phyloP scores from a whole-genome alignment of 2,888 invertebrate genomes.

The Ditula angustiorana region DNA sequence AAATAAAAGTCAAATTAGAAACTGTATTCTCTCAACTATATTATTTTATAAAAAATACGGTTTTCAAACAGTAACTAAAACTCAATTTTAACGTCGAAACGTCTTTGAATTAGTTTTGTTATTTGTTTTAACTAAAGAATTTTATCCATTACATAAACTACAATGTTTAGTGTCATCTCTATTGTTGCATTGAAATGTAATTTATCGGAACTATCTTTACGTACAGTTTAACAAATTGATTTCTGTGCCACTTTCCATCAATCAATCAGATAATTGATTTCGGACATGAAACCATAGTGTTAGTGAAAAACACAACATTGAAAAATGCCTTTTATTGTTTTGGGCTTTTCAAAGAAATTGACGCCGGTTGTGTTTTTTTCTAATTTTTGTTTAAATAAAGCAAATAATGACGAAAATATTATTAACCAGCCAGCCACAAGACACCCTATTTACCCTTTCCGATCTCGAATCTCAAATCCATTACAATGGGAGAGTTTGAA shows the following conservation, averaged over 20 bases:
- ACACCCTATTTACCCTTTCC: slow-evolving; percentile 29
- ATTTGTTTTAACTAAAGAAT: neutral
- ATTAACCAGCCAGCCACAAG: slow-evolving; percentile 1
- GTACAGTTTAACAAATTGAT: too few species aligned
- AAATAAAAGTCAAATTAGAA: slow-evolving; percentile 21
- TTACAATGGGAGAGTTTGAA: slow-evolving; percentile 41
- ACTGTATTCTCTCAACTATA: slow-evolving; percentile 2
- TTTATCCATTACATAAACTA: too few species aligned
- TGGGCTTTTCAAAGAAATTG: too few species aligned
- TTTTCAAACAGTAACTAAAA: slow-evolving; percentile 11
- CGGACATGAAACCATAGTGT: too few species aligned
- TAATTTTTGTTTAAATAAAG: too few species aligned
- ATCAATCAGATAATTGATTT: too few species aligned
- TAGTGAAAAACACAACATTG: too few species aligned
- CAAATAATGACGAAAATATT: slow-evolving; percentile 1
- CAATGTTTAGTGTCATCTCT: too few species aligned
- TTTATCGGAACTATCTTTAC: too few species aligned
- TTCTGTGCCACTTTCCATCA: too few species aligned
- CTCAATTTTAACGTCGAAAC: slow-evolving; percentile 17
- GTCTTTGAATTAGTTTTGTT: slow-evolving; percentile 13
- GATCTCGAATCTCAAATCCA: slow-evolving; percentile 29
- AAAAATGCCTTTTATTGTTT: too few species aligned
- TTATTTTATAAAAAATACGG: slow-evolving; percentile 5
- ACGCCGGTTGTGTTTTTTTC: too few species aligned
- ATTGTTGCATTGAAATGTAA: neutral